Conservation (phyloP, 2,113 vertebrate genomes). For the Myrmecobius fasciatus region DNA sequence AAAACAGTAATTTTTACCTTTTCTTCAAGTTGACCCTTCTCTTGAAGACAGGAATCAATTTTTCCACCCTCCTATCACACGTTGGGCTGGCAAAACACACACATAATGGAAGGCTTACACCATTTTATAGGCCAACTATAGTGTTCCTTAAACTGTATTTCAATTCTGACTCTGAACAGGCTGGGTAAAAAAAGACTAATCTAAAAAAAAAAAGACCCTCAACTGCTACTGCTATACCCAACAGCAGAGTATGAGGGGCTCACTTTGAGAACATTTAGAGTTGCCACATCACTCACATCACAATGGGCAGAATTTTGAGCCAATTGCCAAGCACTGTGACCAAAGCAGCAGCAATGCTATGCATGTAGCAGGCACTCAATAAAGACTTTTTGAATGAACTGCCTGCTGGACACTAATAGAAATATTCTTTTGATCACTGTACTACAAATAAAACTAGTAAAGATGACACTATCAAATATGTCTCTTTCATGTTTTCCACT, state of each 20-base stretch:
- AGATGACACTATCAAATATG: background rate
- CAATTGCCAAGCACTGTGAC: conserved; percentile 21
- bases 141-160: conserved; percentile 39
- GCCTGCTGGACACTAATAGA: background rate
- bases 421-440: background rate
- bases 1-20: conserved; percentile 70
- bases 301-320: conserved; percentile 55
- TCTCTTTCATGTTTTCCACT: background rate
- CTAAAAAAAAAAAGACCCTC: conserved; percentile 14
- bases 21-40: conserved; percentile 8
- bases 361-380: background rate
- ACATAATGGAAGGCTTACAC: conserved; percentile 51
- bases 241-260: conserved; percentile 38
- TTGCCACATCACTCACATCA: conserved; percentile 45
- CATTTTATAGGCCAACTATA: conserved; percentile 49
- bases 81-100: conserved; percentile 57
- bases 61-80: conserved; percentile 57
- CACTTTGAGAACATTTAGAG: conserved; percentile 51
- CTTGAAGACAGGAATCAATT: background rate
- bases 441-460: conserved; percentile 16
- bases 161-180: conserved; percentile 60
- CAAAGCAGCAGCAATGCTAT: background rate
- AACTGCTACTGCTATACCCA: conserved; percentile 17
- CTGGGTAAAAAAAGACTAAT: conserved; percentile 21
- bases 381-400: background rate